These are phyloP conservation scores for Daktulosphaira vitifoliae DNA, from an alignment of 1,140 invertebrate species.

Conservation along the genomic window DNA sequence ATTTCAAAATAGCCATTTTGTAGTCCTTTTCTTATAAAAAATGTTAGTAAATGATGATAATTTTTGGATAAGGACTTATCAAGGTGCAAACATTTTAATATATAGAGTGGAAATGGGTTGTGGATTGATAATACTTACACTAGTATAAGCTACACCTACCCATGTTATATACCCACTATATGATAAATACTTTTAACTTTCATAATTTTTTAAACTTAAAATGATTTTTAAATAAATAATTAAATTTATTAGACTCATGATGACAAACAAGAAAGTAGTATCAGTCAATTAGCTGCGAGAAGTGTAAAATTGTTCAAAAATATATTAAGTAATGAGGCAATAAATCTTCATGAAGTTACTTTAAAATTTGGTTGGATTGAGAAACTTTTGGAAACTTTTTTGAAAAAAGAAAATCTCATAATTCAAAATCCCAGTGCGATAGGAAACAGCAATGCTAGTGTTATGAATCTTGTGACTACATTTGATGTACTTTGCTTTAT, in stretches of 20 bases:
- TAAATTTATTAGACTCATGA: constrained; percentile 7
- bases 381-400: constrained; percentile 11
- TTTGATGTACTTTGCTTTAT: constrained; percentile 8
- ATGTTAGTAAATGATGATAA: no score
- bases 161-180: no score
- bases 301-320: constrained; percentile 20
- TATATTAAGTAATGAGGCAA: neutral
- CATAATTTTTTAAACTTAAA: no score
- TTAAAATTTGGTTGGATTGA: constrained; percentile 25
- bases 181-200: no score
- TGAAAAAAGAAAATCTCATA: constrained; percentile 15
- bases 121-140: no score
- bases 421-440: neutral
- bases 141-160: no score
- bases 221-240: no score
- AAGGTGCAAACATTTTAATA: no score
- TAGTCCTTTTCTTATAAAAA: no score
- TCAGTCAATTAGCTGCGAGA: constrained; percentile 1
- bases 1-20: no score
- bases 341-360: neutral
- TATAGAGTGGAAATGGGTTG: no score
- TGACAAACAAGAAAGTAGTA: constrained; percentile 15
- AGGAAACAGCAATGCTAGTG: constrained; percentile 13
- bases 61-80: no score
- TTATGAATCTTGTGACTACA: constrained; percentile 14